phyloP scores from a whole-genome alignment of 1,140 invertebrate species.

The Vollenhovia emeryi region DNA sequence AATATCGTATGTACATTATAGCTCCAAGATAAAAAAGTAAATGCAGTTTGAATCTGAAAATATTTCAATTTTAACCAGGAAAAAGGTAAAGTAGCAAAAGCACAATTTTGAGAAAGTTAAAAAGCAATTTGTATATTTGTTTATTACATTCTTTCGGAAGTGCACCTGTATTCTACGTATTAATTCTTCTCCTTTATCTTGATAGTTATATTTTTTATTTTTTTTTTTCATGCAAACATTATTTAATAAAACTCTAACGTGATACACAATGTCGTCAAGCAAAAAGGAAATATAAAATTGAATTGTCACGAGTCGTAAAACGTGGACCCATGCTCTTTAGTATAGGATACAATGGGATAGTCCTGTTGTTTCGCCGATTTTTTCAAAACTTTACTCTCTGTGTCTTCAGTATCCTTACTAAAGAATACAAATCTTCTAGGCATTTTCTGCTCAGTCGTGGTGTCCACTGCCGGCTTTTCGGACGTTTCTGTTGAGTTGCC shows the following conservation, averaged over 20 bases:
- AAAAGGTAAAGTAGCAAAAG: too few relatives aligned
- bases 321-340: too few relatives aligned
- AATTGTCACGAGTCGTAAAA: not conserved
- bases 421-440: too few relatives aligned
- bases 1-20: too few relatives aligned
- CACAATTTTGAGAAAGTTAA: not conserved
- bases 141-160: not conserved
- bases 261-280: not conserved
- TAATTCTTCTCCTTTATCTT: not conserved
- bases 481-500: not conserved
- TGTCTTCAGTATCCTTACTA: slow-evolving; percentile 82
- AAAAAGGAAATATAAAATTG: not conserved
- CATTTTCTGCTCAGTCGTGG: too few relatives aligned
- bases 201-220: not conserved
- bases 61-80: too few relatives aligned
- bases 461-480: not conserved
- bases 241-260: not conserved
- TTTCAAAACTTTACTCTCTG: slow-evolving; percentile 55
- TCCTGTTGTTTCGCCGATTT: slow-evolving; percentile 10
- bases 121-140: not conserved
- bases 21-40: too few relatives aligned
- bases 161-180: not conserved
- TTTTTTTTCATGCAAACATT: not conserved
- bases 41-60: too few relatives aligned
- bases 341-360: slow-evolving; percentile 17